A percentile compares a stretch with the other conserved stretches of the same genome.
Evolutionary conservation across 2,888 invertebrate species (phyloP).

Genomic region (Harpagoxenus sublaevis): DNA sequence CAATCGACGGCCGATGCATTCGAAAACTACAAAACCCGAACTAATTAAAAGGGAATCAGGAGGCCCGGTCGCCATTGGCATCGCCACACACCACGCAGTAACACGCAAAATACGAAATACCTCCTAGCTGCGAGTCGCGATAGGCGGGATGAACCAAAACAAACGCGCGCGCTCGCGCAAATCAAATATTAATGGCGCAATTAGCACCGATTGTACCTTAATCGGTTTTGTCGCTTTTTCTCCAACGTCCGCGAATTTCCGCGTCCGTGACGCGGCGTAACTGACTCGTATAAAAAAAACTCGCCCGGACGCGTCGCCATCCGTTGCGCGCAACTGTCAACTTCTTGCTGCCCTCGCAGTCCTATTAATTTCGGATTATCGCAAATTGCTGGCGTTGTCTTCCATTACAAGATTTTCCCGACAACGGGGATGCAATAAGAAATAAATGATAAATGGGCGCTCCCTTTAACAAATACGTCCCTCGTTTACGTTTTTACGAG

Average conservation of each 20-base stretch:
- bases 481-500: conserved; percentile 17
- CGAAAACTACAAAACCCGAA: conserved; percentile 81
- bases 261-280: conserved; percentile 21
- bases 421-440: conserved; percentile 23
- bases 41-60: conserved; percentile 83
- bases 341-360: conserved; percentile 59
- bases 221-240: conserved; percentile 78
- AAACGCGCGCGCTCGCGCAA: conserved; percentile 73
- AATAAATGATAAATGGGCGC: conserved; percentile 31
- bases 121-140: conserved; percentile 40
- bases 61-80: conserved; percentile 15
- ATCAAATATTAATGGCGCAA: conserved; percentile 84
- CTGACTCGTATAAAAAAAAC: conserved; percentile 57
- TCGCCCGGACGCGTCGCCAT: conserved; percentile 54
- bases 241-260: conserved; percentile 40
- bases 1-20: conserved; percentile 72
- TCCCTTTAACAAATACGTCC: conserved; percentile 6
- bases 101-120: conserved; percentile 68
- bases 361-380: conserved; percentile 77
- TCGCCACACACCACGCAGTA: conserved; percentile 49
- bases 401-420: conserved; percentile 37
- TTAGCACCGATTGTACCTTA: conserved; percentile 83
- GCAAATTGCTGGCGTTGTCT: conserved; percentile 60
- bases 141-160: conserved; percentile 51
- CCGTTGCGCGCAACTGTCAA: conserved; percentile 54